Evolutionary conservation across 2,797 vertebrate genomes (phyloP).

Genomic region (Trichosurus vulpecula): DNA sequence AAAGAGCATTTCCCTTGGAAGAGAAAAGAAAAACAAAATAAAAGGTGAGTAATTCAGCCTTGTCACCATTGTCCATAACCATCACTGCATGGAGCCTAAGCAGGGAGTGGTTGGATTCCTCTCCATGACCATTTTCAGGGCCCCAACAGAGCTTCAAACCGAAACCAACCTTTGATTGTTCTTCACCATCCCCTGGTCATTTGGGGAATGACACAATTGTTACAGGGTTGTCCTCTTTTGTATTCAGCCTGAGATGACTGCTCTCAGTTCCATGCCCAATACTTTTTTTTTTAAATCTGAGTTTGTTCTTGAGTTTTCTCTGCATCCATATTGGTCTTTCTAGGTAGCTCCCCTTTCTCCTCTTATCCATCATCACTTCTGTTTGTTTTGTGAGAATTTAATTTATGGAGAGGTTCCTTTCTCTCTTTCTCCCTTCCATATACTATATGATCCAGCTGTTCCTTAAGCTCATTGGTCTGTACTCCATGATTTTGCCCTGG

Average conservation of each 20-base stretch:
- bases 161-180: neutral
- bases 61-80: neutral
- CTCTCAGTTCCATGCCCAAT: neutral
- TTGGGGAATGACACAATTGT: neutral
- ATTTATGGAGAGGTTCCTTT: neutral
- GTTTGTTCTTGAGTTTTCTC: neutral
- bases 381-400: neutral
- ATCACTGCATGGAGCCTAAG: neutral
- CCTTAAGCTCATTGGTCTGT: neutral
- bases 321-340: neutral
- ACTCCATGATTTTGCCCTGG: neutral
- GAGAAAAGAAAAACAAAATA: neutral
- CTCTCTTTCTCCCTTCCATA: neutral
- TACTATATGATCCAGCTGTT: neutral
- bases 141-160: neutral
- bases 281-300: neutral
- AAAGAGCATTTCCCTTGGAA: neutral
- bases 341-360: neutral
- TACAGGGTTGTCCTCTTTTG: neutral
- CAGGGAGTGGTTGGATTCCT: neutral
- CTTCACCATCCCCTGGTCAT: neutral
- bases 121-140: neutral
- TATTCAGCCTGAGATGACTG: neutral
- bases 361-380: neutral
- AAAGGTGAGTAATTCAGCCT: neutral